Base-by-base conservation (phyloP, 2,797 vertebrate genomes). In the Lacerta agilis region DNA sequence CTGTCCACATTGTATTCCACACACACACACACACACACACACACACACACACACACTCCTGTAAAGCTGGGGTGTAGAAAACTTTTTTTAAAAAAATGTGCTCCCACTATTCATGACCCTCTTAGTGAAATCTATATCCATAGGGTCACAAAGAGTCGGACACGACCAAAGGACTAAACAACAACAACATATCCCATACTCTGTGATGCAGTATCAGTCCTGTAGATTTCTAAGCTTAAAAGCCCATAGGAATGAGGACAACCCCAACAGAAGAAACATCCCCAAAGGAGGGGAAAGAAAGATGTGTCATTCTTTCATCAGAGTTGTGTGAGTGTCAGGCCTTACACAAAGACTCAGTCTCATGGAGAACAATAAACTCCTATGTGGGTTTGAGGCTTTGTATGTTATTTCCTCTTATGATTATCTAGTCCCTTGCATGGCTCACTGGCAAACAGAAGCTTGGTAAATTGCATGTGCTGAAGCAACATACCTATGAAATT, bases 391-490 rank as follows among this genome's bases (percentile, higher is more conserved):
- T 90, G 89, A 90, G 90, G n/a, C 87, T 93, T 90, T 91, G 89
- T 90, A 93, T 87, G 92, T 92, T 90, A 90, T 90, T 92, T 92
- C 64, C 82, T 86, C 66, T 86, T 90, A 93, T 49, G 55, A 87
- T 94, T 93, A 92, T 92, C 89, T 66, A 87, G 88, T 83, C 92
- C 89, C 94, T 95, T 92, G 93, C 87, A 94, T 85, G 92, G 93
- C 90, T 93, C 88, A 58, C 88, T 90, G 93, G 93, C 92, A 95
- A 93, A 94, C 90, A 94, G 58, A 92, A 94, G 87, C 83, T 72
- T 93, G 90, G 93, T 94, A 95, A 94, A 94, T 92, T 92, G 94
- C 94, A 93, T 87, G 90, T 92, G 89, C 90, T 93, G 90, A 92
- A 94, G 83, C 79, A 90, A 88, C 83, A 66, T 0, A 64, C 89